These are phyloP conservation scores for Dunckerocampus dactyliophorus DNA, from an alignment of 2,113 vertebrate genomes.

Conservation along the genomic window DNA sequence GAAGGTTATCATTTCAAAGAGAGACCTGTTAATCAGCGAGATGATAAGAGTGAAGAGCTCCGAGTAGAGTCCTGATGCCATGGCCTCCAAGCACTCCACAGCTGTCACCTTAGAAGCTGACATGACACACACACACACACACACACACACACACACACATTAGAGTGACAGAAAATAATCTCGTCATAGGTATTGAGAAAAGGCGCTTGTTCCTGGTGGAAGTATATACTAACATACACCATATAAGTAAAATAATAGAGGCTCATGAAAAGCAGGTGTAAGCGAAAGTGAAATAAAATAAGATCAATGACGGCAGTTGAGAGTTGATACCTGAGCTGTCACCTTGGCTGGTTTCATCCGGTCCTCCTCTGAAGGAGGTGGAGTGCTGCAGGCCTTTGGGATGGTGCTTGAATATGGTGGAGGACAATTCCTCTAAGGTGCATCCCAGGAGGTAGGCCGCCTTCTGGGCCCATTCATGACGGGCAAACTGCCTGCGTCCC, in stretches of 20 bases:
- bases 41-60: conserved; percentile 93
- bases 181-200: no score
- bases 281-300: neutral
- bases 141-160: neutral
- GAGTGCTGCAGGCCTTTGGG: conserved; percentile 86
- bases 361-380: conserved; percentile 88
- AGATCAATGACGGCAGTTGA: no score
- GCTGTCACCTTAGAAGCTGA: conserved; percentile 86
- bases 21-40: conserved; percentile 90
- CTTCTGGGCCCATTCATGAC: conserved; percentile 97
- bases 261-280: no score
- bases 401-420: conserved; percentile 92
- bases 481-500: conserved; percentile 89
- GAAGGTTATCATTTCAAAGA: neutral
- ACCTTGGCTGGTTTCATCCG: conserved; percentile 73
- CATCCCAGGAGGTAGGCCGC: conserved; percentile 89
- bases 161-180: neutral
- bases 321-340: conserved; percentile 71
- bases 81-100: conserved; percentile 92
- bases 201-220: no score
- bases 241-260: no score
- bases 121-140: neutral
- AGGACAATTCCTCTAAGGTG: conserved; percentile 91
- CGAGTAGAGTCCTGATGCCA: conserved; percentile 87
- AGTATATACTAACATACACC: no score